These are phyloP conservation scores for Epiblema foenella DNA, from an alignment of 2,888 invertebrate genomes.

Conservation along the genomic window DNA sequence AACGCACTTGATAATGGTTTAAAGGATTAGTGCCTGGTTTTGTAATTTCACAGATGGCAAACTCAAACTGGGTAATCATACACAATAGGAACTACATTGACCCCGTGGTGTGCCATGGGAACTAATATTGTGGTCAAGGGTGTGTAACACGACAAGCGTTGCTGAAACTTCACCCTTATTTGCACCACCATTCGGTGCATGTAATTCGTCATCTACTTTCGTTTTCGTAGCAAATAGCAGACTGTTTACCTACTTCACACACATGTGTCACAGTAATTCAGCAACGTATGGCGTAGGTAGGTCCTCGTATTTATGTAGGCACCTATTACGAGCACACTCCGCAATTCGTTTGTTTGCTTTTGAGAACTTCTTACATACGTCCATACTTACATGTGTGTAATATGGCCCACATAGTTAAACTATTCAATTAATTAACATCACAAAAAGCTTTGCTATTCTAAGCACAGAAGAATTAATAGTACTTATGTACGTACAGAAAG, in stretches of 20 bases:
- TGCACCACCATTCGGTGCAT: background rate
- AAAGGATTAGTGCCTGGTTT: conserved; percentile 11
- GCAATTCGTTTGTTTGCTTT: background rate
- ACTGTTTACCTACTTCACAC: conserved; percentile 36
- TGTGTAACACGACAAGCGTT: background rate
- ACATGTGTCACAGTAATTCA: conserved; percentile 23
- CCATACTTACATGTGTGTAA: background rate
- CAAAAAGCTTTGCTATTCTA: no score
- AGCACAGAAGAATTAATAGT: no score
- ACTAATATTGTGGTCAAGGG: conserved; percentile 40
- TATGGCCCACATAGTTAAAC: no score
- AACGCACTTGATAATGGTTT: background rate
- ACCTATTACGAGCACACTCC: background rate
- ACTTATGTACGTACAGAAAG: no score
- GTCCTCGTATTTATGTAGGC: background rate
- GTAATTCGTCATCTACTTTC: background rate
- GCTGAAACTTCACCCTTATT: conserved; percentile 24
- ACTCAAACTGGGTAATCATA: conserved; percentile 5
- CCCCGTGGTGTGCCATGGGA: conserved; percentile 34
- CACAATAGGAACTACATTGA: conserved; percentile 20
- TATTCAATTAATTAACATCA: no score
- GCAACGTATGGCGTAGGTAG: conserved; percentile 6
- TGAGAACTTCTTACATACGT: background rate
- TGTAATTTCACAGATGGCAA: conserved; percentile 22
- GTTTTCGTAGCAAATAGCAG: conserved; percentile 20